Conservation (phyloP, 2,888 invertebrate genomes). For the Melanostoma mellinum region DNA sequence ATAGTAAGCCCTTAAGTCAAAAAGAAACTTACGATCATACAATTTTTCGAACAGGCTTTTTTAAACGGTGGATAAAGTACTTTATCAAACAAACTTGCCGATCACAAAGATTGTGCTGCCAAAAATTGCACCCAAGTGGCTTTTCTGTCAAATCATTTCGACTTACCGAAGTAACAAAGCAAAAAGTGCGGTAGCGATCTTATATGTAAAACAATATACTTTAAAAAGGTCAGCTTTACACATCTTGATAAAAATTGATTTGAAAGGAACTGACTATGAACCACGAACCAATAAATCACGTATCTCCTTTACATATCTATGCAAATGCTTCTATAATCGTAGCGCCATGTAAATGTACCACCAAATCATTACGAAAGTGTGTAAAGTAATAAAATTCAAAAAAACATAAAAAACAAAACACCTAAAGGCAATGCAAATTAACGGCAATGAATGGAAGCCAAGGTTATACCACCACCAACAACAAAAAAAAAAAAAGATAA, state of each 20-base stretch:
- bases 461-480: constrained; percentile 69
- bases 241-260: not conserved
- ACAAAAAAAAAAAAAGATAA: constrained; percentile 52
- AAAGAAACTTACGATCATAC: too few species aligned
- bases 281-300: not conserved
- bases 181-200: too few species aligned
- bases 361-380: constrained; percentile 39
- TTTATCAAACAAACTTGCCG: too few species aligned
- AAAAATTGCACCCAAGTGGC: too few species aligned
- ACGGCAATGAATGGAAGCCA: constrained; percentile 73
- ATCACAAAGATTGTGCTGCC: too few species aligned
- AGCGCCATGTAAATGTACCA: constrained; percentile 29
- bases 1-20: too few species aligned
- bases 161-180: too few species aligned
- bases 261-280: not conserved
- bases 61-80: too few species aligned
- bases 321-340: constrained; percentile 36
- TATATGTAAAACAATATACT: too few species aligned
- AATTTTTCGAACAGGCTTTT: too few species aligned
- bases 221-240: too few species aligned
- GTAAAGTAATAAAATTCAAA: constrained; percentile 31
- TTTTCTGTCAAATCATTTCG: too few species aligned
- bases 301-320: constrained; percentile 12
- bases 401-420: constrained; percentile 25
- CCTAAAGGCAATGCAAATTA: constrained; percentile 63